Evolutionary conservation across 2,888 invertebrate genomes (phyloP).

Genomic region (Epiblema foenella): DNA sequence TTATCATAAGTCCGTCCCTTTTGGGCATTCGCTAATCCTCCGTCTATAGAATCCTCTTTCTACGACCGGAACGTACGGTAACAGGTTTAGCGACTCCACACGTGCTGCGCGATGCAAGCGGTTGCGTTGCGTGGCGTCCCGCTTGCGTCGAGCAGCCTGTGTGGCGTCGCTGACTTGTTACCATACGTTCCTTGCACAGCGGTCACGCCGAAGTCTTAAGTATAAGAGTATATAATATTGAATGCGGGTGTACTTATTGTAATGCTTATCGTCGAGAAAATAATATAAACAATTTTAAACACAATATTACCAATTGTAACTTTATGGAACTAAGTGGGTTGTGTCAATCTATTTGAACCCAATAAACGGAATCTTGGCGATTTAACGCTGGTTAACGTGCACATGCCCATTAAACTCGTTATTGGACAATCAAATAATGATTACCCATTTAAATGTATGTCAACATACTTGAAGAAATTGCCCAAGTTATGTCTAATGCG

Average conservation of each 20-base stretch:
- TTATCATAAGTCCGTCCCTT: no score
- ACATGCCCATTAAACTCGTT: constrained; percentile 40
- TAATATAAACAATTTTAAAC: constrained; percentile 3
- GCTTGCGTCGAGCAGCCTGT: no score
- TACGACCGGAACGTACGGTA: no score
- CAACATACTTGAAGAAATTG: neutral
- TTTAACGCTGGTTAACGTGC: constrained; percentile 46
- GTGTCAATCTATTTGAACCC: constrained; percentile 52
- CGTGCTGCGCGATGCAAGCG: no score
- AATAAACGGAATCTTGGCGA: constrained; percentile 49
- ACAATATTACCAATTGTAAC: constrained; percentile 9
- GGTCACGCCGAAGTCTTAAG: no score
- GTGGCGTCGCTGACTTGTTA: no score
- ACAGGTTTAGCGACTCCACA: no score
- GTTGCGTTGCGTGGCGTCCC: no score
- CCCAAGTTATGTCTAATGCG: no score
- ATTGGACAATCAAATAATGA: constrained; percentile 16
- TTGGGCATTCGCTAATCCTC: no score
- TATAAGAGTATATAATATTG: neutral
- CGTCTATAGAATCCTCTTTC: no score
- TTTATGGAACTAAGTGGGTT: constrained; percentile 32
- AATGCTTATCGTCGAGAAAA: neutral
- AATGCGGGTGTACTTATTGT: neutral
- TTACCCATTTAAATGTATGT: constrained; percentile 14
- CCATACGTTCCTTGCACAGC: no score